These are phyloP conservation scores for Sinocyclocheilus anshuiensis DNA, from an alignment of 2,113 vertebrate genomes.

Conservation along the genomic window DNA sequence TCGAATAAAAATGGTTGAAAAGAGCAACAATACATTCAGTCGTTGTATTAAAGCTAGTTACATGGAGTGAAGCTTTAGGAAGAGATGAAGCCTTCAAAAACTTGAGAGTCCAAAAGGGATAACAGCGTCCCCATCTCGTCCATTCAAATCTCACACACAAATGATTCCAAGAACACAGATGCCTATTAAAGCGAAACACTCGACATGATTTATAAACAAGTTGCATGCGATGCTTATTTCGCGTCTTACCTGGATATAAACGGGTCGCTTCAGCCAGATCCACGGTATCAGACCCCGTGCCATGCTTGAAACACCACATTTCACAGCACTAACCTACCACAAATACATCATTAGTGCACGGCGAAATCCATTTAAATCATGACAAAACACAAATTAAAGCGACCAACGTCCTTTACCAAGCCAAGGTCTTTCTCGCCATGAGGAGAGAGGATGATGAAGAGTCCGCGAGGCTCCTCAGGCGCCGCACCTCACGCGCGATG, in stretches of 20 bases:
- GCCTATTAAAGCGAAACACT: neutral
- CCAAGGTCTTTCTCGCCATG: conserved; percentile 43
- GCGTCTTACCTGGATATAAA: conserved; percentile 83
- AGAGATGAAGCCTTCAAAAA: conserved; percentile 12
- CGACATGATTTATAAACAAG: neutral
- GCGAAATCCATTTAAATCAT: neutral
- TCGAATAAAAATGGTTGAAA: neutral
- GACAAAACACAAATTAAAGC: neutral
- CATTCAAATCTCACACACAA: neutral
- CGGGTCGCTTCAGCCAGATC: conserved; percentile 82
- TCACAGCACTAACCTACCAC: conserved; percentile 72
- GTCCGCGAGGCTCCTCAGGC: neutral
- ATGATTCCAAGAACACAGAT: neutral
- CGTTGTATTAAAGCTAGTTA: neutral
- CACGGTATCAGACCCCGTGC: conserved; percentile 84
- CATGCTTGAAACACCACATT: conserved; percentile 85
- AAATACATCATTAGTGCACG: neutral
- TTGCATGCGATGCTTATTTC: neutral
- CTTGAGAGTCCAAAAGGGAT: conserved; percentile 31
- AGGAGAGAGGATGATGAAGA: neutral
- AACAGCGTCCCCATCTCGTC: conserved; percentile 2
- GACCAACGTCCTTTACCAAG: conserved; percentile 27
- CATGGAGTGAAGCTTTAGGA: conserved; percentile 12
- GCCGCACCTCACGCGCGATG: conserved; percentile 1
- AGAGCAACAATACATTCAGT: neutral